These are phyloP conservation scores for Yponomeuta cagnagella DNA, from an alignment of 2,888 invertebrate genomes.

Conservation along the genomic window DNA sequence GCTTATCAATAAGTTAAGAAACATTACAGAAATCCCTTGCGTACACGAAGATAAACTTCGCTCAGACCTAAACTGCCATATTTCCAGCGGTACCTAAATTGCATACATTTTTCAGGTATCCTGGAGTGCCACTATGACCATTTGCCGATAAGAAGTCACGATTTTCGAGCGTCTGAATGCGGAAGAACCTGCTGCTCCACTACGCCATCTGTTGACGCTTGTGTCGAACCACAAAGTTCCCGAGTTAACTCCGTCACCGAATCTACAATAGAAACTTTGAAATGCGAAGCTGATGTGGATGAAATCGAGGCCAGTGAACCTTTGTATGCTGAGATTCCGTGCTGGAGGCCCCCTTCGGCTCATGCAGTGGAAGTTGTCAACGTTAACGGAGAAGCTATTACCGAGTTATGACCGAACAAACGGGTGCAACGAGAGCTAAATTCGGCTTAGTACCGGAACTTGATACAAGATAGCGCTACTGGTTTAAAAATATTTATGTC, in stretches of 20 bases:
- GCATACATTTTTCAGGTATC: slow-evolving; percentile 48
- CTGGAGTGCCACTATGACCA: slow-evolving; percentile 80
- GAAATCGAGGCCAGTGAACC: slow-evolving; percentile 72
- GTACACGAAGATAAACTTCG: not conserved
- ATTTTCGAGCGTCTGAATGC: slow-evolving; percentile 37
- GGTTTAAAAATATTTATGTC: slow-evolving; percentile 20
- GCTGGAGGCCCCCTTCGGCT: slow-evolving; percentile 66
- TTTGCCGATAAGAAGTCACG: slow-evolving; percentile 61
- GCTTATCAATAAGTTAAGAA: no score
- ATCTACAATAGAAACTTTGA: slow-evolving; percentile 59
- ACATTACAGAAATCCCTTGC: no score
- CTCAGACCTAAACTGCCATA: not conserved
- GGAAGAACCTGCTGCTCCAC: slow-evolving; percentile 33
- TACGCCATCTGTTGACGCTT: slow-evolving; percentile 50
- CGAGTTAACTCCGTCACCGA: slow-evolving; percentile 50
- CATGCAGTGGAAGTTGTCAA: slow-evolving; percentile 63
- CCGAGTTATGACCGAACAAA: slow-evolving; percentile 59
- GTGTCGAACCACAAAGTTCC: slow-evolving; percentile 41
- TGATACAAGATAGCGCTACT: not conserved
- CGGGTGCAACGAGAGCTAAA: not conserved
- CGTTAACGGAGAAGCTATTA: slow-evolving; percentile 65
- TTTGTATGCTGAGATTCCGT: slow-evolving; percentile 81
- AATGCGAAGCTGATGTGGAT: slow-evolving; percentile 63
- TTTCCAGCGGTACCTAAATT: not conserved
- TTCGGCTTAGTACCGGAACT: not conserved